phyloP scores from a whole-genome alignment of 2,113 vertebrate species.

The Notiomystis cincta region DNA sequence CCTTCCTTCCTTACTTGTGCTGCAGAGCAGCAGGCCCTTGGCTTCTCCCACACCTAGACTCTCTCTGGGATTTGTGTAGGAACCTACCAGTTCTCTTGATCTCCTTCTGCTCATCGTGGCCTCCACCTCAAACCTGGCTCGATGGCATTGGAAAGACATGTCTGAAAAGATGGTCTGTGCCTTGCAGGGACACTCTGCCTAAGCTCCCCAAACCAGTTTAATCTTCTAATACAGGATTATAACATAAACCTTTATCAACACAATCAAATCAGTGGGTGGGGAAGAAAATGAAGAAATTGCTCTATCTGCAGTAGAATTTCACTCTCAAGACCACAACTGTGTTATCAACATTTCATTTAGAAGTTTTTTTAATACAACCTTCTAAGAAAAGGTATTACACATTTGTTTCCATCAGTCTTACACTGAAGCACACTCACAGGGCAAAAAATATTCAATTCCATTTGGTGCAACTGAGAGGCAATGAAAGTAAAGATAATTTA shows the following conservation, averaged over 20 bases:
- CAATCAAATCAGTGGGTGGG: background rate
- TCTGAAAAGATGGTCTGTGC: background rate
- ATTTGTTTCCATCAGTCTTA: background rate
- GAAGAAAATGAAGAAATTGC: background rate
- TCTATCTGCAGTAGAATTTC: background rate
- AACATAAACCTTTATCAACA: background rate
- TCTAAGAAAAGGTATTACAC: background rate
- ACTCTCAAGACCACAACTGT: rapidly evolving
- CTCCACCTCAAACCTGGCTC: background rate
- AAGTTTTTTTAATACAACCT: background rate
- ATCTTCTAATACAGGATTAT: background rate
- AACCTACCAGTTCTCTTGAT: background rate
- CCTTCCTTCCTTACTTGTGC: background rate
- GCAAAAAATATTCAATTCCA: background rate
- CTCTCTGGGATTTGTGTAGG: background rate
- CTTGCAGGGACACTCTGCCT: background rate
- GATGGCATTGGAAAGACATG: background rate
- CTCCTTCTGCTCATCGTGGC: rapidly evolving
- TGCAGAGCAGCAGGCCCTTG: background rate
- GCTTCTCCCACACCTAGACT: background rate
- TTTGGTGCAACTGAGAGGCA: background rate
- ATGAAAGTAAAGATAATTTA: background rate
- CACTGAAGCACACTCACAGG: background rate
- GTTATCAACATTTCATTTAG: background rate
- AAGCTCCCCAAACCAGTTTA: background rate